Evolutionary conservation across 1,140 invertebrate species (phyloP).

Genomic region (Pseudomyrmex cubaensis): DNA sequence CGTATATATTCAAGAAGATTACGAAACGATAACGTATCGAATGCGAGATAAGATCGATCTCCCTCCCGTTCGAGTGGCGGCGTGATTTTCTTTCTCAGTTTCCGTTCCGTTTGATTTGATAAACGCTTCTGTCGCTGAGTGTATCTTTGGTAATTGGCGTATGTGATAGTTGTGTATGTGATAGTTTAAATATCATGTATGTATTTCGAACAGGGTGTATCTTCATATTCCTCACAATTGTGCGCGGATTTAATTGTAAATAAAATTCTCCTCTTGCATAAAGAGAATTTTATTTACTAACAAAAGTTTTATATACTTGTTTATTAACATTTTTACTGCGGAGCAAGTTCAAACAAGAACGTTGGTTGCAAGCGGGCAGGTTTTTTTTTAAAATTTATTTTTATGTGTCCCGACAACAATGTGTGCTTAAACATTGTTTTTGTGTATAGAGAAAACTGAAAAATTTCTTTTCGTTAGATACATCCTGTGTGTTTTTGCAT

Average conservation of each 20-base stretch:
- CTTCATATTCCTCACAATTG: background rate
- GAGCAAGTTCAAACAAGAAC: too few species aligned
- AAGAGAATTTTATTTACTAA: too few species aligned
- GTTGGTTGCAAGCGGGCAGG: too few species aligned
- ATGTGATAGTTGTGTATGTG: background rate
- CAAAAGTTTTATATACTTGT: too few species aligned
- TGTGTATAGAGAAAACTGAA: too few species aligned
- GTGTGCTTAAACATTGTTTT: too few species aligned
- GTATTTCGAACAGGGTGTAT: slow-evolving; percentile 26
- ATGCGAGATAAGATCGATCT: slow-evolving; percentile 33
- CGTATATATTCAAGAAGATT: background rate
- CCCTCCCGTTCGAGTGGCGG: background rate
- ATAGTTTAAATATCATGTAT: too few species aligned
- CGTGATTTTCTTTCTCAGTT: background rate
- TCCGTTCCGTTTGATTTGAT: background rate
- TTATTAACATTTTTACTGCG: background rate
- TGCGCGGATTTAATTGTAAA: background rate
- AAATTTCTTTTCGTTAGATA: slow-evolving; percentile 3
- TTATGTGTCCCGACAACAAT: too few species aligned
- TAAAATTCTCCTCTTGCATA: background rate
- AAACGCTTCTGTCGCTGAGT: slow-evolving; percentile 15
- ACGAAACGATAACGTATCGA: slow-evolving; percentile 39
- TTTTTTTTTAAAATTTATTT: too few species aligned
- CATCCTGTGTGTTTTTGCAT: slow-evolving; percentile 27
- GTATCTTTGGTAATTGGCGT: background rate